Percentiles rank a stretch among this genome's conserved stretches.
phyloP scores from a whole-genome alignment of 92 coral and sea anemone genomes.

The Phenganax marumi region DNA sequence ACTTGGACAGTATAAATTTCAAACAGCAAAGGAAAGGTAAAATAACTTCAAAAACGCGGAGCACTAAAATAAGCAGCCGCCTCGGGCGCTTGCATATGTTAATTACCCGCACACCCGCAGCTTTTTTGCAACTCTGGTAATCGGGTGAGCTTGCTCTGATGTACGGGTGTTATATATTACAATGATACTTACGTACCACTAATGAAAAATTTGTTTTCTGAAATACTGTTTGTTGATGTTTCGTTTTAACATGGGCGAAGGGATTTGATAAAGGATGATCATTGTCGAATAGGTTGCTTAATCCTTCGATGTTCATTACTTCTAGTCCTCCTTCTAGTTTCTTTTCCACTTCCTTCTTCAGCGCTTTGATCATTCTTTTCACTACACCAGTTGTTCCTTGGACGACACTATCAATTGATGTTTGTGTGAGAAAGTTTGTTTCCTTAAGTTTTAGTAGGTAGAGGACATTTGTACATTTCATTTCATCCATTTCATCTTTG shows the following conservation, averaged over 20 bases:
- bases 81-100: too few relatives aligned
- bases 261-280: slow-evolving; percentile 1
- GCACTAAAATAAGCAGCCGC: too few relatives aligned
- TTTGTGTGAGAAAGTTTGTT: slow-evolving; percentile 6
- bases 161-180: neutral
- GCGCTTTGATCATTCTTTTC: neutral
- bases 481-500: neutral
- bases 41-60: neutral
- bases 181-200: neutral
- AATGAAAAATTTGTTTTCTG: slow-evolving; percentile 4
- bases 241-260: neutral
- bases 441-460: slow-evolving; percentile 4
- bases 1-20: neutral
- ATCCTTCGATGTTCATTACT: neutral
- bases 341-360: slow-evolving; percentile 1
- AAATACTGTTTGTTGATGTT: neutral
- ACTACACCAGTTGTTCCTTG: neutral
- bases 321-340: slow-evolving; percentile 2
- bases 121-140: too few relatives aligned
- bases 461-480: neutral
- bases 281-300: neutral
- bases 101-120: too few relatives aligned
- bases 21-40: neutral
- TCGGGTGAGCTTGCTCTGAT: neutral
- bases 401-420: slow-evolving; percentile 3